phyloP scores from a whole-genome alignment of 2,797 vertebrate genomes.

The Eutrigla gurnardus region DNA sequence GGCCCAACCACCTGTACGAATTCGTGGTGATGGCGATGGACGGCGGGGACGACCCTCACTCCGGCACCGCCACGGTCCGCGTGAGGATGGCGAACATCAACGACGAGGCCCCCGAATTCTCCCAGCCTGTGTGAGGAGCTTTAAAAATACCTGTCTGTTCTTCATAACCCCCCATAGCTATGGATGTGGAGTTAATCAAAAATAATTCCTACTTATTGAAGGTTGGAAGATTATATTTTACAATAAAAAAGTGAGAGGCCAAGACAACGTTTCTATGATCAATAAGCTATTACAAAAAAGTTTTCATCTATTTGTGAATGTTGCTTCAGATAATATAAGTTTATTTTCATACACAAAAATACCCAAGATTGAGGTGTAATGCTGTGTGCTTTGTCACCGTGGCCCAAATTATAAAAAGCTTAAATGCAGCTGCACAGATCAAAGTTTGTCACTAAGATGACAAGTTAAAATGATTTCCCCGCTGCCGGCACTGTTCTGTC shows the following conservation, averaged over 20 bases:
- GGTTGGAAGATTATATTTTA: background rate
- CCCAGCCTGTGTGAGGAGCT: slow-evolving; percentile 86
- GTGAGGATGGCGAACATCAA: slow-evolving; percentile 91
- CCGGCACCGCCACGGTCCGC: slow-evolving; percentile 90
- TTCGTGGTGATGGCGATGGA: slow-evolving; percentile 93
- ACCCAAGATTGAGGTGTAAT: background rate
- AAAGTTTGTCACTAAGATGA: slow-evolving; percentile 30
- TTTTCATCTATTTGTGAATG: slow-evolving; percentile 5
- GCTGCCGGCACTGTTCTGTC: slow-evolving; percentile 11
- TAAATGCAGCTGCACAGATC: slow-evolving; percentile 20
- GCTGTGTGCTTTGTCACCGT: background rate
- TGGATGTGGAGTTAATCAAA: background rate
- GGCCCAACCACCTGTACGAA: slow-evolving; percentile 90
- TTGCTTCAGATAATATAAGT: slow-evolving; percentile 7
- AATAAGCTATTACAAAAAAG: slow-evolving; percentile 30
- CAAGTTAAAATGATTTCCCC: slow-evolving; percentile 28
- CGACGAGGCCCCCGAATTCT: slow-evolving; percentile 91
- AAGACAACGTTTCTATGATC: slow-evolving; percentile 14
- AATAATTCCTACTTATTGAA: slow-evolving; percentile 3
- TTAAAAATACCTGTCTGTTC: background rate
- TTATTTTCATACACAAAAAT: slow-evolving; percentile 11
- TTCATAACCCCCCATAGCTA: background rate
- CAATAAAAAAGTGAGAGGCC: background rate
- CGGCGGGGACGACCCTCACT: slow-evolving; percentile 86
- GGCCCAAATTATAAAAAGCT: background rate